Base-by-base conservation (phyloP, 23 tunicate genomes). In the Diplosoma virens region DNA sequence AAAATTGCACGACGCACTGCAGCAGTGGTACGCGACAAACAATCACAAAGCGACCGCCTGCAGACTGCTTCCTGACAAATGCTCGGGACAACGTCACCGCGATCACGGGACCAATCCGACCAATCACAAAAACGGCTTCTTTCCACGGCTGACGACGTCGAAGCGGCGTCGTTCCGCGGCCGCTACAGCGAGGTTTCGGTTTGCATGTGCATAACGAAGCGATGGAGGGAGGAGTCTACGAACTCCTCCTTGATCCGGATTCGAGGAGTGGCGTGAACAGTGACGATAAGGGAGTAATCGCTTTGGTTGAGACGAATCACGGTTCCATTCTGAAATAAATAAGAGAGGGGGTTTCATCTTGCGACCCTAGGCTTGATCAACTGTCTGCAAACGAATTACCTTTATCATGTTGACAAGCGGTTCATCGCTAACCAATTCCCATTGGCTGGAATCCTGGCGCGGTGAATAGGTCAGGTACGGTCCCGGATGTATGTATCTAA, bases 361-460 rank as follows among this genome's bases (percentile, higher is more conserved):
- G 50, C 50, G 9, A 14, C 50, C 11, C 9, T 9, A 41, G 50
- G 14, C 50, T 7, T 41, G 9, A 7, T 41, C 50, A 41, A 41
- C 50, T 41, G 14, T 14, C 9, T 14, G 11, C 9, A 9, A 14
- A 11, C 33, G 32, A 78, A 79, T 1, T 55, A 92, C 97, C 92
- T 81, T 75, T 23, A 92, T 78, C 77, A 92, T 75, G 45, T 92
- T 85, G 30, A 92, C 87, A 22, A 92, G 84, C 16, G 99, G 99
- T 64, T 94, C 95, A 76, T 94, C 99, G 52, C 99, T 87, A 32
- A 84, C 86, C 22, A 94, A 59, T 20, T 83, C 63, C 99, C 99
- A 94, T 30, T 84, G 83, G 46, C 82, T 67, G 0, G 97, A 92
- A 59, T 90, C 90, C n/a, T 84, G 90, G 11, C 81, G 76, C 21